Conservation (phyloP, 2,797 vertebrate genomes). For the Sebastes hopkinsi region DNA sequence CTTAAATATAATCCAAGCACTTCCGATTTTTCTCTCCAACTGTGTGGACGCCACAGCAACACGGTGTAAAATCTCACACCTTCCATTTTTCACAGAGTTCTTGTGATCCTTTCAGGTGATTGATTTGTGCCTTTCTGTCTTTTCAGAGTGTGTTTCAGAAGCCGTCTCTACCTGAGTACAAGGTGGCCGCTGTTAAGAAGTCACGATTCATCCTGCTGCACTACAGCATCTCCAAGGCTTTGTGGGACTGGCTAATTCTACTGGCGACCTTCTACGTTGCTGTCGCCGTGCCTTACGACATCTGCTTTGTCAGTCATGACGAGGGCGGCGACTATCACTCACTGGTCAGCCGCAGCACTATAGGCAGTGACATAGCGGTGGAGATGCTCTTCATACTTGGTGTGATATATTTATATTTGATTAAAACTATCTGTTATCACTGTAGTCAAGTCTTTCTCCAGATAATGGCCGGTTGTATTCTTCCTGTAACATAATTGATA, state of each 20-base stretch:
- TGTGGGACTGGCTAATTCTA: constrained; percentile 97
- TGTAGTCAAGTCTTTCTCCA: neutral
- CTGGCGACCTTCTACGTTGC: constrained; percentile 97
- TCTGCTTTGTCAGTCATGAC: constrained; percentile 89
- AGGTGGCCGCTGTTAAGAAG: constrained; percentile 93
- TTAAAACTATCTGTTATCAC: neutral
- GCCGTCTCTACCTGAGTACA: constrained; percentile 92
- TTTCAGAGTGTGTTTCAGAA: constrained; percentile 91
- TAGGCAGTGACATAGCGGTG: constrained; percentile 92
- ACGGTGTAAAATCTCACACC: neutral
- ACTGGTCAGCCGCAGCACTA: constrained; percentile 84
- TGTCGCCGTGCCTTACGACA: constrained; percentile 93
- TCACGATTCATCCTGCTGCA: constrained; percentile 95
- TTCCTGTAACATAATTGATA: neutral
- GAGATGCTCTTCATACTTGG: constrained; percentile 98
- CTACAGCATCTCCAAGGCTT: constrained; percentile 94
- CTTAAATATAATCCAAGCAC: neutral
- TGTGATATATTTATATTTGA: constrained; percentile 64
- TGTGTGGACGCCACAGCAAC: neutral
- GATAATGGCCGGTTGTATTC: neutral
- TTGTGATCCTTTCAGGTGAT: neutral
- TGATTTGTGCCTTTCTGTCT: neutral
- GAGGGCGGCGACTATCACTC: constrained; percentile 78
- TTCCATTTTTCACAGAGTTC: neutral
- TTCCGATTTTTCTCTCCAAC: neutral